Evolutionary conservation across 1,140 invertebrate species (phyloP).

Genomic region (Anoplolepis gracilipes): DNA sequence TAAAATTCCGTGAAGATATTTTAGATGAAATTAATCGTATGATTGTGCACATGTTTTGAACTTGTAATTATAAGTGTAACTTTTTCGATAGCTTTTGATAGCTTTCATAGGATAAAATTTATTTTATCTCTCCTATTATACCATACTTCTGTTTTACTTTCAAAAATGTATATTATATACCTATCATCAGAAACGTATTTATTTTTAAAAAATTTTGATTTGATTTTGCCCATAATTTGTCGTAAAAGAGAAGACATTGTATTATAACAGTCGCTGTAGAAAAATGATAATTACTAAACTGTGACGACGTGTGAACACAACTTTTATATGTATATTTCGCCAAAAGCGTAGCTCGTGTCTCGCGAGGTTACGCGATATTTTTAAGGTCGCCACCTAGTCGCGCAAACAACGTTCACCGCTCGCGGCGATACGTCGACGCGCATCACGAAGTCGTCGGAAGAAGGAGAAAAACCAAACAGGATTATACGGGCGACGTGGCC

Average conservation of each 20-base stretch:
- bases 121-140: neutral
- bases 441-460: conserved; percentile 52
- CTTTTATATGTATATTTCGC: neutral
- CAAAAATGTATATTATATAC: neutral
- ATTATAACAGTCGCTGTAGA: neutral
- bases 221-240: neutral
- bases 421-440: conserved; percentile 46
- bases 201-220: neutral
- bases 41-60: neutral
- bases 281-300: neutral
- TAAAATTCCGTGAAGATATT: neutral
- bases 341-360: conserved; percentile 10
- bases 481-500: conserved; percentile 46
- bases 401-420: conserved; percentile 32
- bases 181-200: neutral
- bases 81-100: neutral
- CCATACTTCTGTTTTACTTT: neutral
- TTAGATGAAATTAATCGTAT: neutral
- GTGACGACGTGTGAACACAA: neutral
- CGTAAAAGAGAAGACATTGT: neutral
- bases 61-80: neutral
- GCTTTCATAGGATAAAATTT: neutral
- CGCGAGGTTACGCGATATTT: conserved; percentile 37
- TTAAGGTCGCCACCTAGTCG: conserved; percentile 27
- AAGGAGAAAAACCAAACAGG: conserved; percentile 46